phyloP scores from a whole-genome alignment of 2,113 vertebrate species.

The Brachypodius melanocephalos region DNA sequence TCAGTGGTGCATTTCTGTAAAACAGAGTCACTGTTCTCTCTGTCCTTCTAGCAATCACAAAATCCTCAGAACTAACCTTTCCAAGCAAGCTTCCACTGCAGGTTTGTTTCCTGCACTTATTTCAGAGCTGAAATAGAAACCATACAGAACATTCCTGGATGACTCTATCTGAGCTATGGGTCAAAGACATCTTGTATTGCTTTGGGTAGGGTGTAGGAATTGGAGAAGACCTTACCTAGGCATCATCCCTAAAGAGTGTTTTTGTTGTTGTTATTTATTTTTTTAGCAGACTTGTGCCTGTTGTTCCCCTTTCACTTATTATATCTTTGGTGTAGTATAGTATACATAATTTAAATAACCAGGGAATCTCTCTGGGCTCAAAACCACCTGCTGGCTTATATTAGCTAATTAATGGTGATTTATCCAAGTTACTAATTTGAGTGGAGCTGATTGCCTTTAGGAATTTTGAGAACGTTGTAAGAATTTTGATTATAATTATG shows the following conservation, averaged over 20 bases:
- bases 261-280: not conserved
- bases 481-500: constrained; percentile 92
- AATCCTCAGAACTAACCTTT: constrained; percentile 69
- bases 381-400: constrained; percentile 96
- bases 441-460: constrained; percentile 87
- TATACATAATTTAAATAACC: constrained; percentile 96
- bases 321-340: constrained; percentile 78
- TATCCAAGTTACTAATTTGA: constrained; percentile 94
- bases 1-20: not conserved
- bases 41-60: constrained; percentile 25
- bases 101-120: constrained; percentile 63
- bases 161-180: constrained; percentile 72
- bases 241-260: constrained; percentile 65
- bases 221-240: constrained; percentile 73
- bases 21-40: not conserved
- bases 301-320: constrained; percentile 80
- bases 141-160: not conserved
- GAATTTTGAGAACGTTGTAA: constrained; percentile 81
- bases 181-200: constrained; percentile 81
- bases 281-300: constrained; percentile 68
- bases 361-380: constrained; percentile 89
- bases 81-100: constrained; percentile 45
- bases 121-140: constrained; percentile 72
- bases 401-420: constrained; percentile 99
- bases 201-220: constrained; percentile 74